Conservation (phyloP, 2,113 vertebrate genomes). For the Macquaria ambigua region DNA sequence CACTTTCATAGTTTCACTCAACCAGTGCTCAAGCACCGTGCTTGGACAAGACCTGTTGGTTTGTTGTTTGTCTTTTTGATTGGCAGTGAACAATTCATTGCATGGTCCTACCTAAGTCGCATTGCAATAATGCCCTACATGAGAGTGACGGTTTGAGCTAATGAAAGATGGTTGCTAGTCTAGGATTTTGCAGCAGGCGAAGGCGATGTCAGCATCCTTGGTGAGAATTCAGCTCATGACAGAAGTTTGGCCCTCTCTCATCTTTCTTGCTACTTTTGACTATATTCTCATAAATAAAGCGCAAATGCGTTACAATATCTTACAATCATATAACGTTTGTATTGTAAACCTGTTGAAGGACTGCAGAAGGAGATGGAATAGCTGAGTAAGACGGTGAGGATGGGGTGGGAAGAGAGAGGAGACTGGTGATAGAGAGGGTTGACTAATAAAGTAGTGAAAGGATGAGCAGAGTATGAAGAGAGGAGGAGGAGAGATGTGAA, state of each 20-base stretch:
- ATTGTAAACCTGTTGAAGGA: slow-evolving; percentile 37
- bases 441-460: slow-evolving; percentile 73
- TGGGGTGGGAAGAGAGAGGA: neutral
- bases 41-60: slow-evolving; percentile 12
- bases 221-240: neutral
- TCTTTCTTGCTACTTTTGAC: neutral
- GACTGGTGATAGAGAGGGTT: slow-evolving; percentile 53
- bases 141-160: neutral
- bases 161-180: neutral
- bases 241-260: neutral
- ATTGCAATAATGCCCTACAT: neutral
- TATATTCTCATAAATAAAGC: neutral
- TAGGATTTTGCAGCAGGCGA: neutral
- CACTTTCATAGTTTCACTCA: slow-evolving; percentile 31
- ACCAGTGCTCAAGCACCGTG: neutral
- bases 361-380: slow-evolving; percentile 40
- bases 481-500: slow-evolving; percentile 66
- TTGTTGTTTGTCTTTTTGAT: slow-evolving; percentile 3
- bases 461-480: slow-evolving; percentile 65
- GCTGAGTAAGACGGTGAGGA: slow-evolving; percentile 19
- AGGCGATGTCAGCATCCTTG: neutral
- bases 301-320: neutral
- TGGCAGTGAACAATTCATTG: slow-evolving; percentile 3
- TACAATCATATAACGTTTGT: slow-evolving; percentile 4
- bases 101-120: neutral